phyloP scores from a whole-genome alignment of 2,888 invertebrate species.

The Drosophila yooni region DNA sequence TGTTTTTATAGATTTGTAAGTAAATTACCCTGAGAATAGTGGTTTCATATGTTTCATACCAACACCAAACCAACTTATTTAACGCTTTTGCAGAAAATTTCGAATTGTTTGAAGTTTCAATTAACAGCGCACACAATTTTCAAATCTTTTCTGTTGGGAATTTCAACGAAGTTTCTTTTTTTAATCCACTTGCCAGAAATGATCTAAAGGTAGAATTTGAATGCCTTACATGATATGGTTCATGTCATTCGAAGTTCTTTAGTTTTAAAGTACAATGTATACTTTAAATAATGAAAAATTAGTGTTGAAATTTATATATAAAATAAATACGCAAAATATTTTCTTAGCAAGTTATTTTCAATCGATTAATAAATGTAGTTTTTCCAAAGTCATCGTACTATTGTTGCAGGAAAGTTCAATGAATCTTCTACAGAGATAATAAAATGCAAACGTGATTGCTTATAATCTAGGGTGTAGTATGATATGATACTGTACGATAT shows the following conservation, averaged over 20 bases:
- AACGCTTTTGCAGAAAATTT: background rate
- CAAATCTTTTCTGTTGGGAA: background rate
- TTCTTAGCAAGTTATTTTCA: background rate
- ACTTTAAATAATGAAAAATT: slow-evolving; percentile 6
- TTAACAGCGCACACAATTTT: background rate
- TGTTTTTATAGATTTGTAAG: background rate
- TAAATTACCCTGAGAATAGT: background rate
- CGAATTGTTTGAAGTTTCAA: background rate
- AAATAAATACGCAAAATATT: background rate
- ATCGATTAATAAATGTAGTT: background rate
- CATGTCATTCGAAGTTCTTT: slow-evolving; percentile 16
- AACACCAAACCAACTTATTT: background rate
- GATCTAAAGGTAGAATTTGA: slow-evolving; percentile 21
- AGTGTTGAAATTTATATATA: background rate
- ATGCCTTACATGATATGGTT: slow-evolving; percentile 35
- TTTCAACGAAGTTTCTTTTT: background rate
- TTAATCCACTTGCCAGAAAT: slow-evolving; percentile 29
- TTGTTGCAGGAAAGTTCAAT: slow-evolving; percentile 54
- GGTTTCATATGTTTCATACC: background rate
- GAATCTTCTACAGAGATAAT: slow-evolving; percentile 61
- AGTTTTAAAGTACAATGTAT: background rate
- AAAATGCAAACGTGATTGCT: slow-evolving; percentile 62
- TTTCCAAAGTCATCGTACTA: background rate
- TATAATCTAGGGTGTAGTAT: slow-evolving; percentile 57
- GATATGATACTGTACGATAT: slow-evolving; percentile 52